A percentile compares a stretch with the other conserved stretches of the same genome.
Evolutionary conservation across 2,113 vertebrate species (phyloP).

Genomic region (Passer domesticus): DNA sequence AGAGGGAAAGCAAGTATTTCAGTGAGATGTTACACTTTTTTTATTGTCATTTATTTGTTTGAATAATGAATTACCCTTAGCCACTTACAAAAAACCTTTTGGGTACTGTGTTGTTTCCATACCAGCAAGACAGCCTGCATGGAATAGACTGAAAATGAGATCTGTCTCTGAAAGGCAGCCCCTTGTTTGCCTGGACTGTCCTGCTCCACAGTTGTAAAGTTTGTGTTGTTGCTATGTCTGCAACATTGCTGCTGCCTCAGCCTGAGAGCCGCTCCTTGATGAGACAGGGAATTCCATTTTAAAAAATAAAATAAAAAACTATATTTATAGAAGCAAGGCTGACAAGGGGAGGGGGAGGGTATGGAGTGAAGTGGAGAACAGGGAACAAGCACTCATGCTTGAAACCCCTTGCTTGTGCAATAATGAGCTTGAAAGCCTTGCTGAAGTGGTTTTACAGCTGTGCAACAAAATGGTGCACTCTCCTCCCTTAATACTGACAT

Average conservation of each 20-base stretch:
- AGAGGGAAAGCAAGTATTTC: neutral
- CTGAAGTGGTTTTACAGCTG: constrained; percentile 72
- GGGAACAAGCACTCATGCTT: constrained; percentile 68
- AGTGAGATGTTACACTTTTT: neutral
- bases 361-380: constrained; percentile 23
- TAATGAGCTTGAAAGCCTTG: constrained; percentile 72
- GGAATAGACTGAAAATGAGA: neutral
- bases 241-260: neutral
- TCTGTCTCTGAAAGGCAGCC: neutral
- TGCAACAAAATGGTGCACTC: constrained; percentile 71
- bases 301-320: neutral
- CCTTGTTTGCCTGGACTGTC: neutral
- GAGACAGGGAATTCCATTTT: neutral
- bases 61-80: neutral
- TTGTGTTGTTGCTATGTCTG: neutral
- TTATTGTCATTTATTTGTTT: neutral
- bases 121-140: neutral
- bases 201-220: neutral
- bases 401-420: constrained; percentile 66
- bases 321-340: constrained; percentile 40
- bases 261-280: neutral
- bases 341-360: neutral
- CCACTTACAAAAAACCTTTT: neutral
- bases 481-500: constrained; percentile 70
- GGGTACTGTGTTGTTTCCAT: neutral